Evolutionary conservation across 2,113 vertebrate genomes (phyloP), one percentile per base, ranked within the genome.

Genomic region (Myrmecophaga tridactyla): DNA sequence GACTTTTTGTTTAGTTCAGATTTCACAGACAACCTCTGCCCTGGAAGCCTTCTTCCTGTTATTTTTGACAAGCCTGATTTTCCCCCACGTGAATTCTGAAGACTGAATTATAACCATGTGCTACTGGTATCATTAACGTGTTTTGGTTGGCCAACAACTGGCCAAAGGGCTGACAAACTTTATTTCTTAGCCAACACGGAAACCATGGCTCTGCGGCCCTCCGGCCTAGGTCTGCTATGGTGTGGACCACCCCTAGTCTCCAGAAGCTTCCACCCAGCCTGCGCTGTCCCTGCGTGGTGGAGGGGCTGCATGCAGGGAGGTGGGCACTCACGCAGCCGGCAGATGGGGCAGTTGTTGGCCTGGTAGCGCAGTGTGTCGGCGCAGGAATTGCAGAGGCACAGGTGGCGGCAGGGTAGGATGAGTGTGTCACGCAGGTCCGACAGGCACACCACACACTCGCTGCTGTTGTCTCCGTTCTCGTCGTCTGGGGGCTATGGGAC

Each of bases 271-370:
- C 56, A 20, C 56, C 18, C 18, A 6, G 20, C 56, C 56, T 58
- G 56, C 56, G 21, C 56, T 23, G 56, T 13, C 14, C 13, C 31
- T 4, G 14, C 34, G 31, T 4, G 60, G 25, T 31, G 31, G 63
- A 4, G 10, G 8, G 29, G 62, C 29, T 13, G 7, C 25, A 27
- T 17, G 25, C 23, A 6, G 62, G 62, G 29, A 2, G 13, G 34
- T n/a, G 17, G 29, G 41, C 43, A 92, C 95, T 99, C 98, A 99
- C 99, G 99, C 93, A 99, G 98, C 94, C 99, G 98, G 98, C 99
- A 99, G 98, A 99, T 99, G 76, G 99, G 99, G 90, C 99, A 99
- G 98, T 99, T 99, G 98, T 99, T 99, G 97, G 99, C 99, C 98
- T 99, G 99, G 98, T 99, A 99, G 91, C 99, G 99, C 96, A 99